Evolutionary conservation across 1,140 invertebrate genomes (phyloP).

Genomic region (Andrena cerasifolii): DNA sequence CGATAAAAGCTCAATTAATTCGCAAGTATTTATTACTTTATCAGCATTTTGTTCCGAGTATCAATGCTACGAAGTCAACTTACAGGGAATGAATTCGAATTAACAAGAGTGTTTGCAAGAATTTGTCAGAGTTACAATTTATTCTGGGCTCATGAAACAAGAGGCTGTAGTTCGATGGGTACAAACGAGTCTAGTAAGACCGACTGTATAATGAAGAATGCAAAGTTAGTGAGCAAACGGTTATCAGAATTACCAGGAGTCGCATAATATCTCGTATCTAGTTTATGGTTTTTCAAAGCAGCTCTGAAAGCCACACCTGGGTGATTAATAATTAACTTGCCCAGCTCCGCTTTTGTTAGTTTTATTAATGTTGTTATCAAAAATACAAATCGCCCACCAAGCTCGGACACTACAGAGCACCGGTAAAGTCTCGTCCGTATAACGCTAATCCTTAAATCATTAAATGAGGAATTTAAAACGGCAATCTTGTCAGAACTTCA

Average conservation of each 20-base stretch:
- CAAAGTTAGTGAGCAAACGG: conserved; percentile 35
- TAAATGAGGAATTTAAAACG: not conserved
- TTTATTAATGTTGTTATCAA: conserved; percentile 61
- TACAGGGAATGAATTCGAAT: not conserved
- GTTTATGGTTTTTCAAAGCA: conserved; percentile 17
- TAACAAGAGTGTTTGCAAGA: not conserved
- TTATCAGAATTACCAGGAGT: conserved; percentile 5
- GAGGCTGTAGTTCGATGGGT: not conserved
- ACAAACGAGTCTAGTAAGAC: not conserved
- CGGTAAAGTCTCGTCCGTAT: conserved; percentile 5
- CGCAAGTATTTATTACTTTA: not conserved
- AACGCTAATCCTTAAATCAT: too few species aligned
- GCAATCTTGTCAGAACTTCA: not conserved
- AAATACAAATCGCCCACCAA: conserved; percentile 42
- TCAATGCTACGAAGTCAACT: too few species aligned
- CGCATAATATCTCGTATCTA: not conserved
- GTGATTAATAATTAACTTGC: conserved; percentile 52
- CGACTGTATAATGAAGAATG: conserved; percentile 23
- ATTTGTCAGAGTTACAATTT: not conserved
- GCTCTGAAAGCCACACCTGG: conserved; percentile 16
- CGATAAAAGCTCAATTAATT: not conserved
- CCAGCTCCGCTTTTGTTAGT: conserved; percentile 58
- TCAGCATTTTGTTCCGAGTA: not conserved
- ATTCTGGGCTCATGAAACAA: not conserved
- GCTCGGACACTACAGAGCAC: conserved; percentile 38